Conservation (phyloP, 2,797 vertebrate genomes). For the Xenops minutus region DNA sequence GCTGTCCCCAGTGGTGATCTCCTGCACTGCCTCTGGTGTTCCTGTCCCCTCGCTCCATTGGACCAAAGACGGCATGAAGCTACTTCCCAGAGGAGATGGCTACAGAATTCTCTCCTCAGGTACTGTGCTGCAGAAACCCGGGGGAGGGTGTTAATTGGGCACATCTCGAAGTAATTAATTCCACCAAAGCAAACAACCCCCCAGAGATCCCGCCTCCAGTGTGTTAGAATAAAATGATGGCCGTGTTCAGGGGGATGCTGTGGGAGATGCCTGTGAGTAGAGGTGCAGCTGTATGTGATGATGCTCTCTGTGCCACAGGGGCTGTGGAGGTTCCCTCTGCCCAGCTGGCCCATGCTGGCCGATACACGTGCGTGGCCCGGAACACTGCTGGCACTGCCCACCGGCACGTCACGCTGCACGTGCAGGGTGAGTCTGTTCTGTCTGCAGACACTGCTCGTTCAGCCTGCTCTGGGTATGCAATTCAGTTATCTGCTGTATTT, state of each 20-base stretch:
- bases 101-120: slow-evolving; percentile 89
- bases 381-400: slow-evolving; percentile 89
- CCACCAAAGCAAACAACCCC: neutral
- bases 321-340: slow-evolving; percentile 85
- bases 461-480: neutral
- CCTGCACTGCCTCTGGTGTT: slow-evolving; percentile 89
- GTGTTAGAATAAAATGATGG: neutral
- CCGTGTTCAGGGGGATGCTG: neutral
- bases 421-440: slow-evolving; percentile 83
- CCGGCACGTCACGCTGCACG: slow-evolving; percentile 84
- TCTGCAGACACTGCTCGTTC: neutral
- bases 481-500: neutral
- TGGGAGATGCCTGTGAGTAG: neutral
- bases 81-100: slow-evolving; percentile 79
- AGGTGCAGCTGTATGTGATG: neutral
- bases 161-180: neutral
- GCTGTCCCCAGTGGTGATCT: slow-evolving; percentile 84
- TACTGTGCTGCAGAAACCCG: slow-evolving; percentile 42
- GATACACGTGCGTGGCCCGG: slow-evolving; percentile 84
- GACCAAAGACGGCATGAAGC: slow-evolving; percentile 88
- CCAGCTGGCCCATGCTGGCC: slow-evolving; percentile 85
- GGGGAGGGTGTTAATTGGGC: accelerated
- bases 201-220: neutral
- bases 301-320: slow-evolving; percentile 73
- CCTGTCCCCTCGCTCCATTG: slow-evolving; percentile 87